Evolutionary conservation across 2,113 vertebrate genomes (phyloP).

Genomic region (Peromyscus polionotus): DNA sequence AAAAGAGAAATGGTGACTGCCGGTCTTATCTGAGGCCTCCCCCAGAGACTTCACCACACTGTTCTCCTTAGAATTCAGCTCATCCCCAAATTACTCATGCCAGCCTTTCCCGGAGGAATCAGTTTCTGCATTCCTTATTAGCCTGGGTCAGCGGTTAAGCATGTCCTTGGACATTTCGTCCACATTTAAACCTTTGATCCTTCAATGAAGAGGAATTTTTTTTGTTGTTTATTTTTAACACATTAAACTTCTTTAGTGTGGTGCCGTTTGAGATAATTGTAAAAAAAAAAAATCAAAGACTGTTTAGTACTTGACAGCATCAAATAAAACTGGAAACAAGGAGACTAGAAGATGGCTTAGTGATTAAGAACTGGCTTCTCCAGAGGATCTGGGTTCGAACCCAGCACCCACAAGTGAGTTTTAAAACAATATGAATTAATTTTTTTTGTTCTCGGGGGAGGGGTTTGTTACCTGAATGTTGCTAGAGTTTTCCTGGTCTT

Average conservation of each 20-base stretch:
- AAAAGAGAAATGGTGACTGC: neutral
- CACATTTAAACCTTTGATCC: neutral
- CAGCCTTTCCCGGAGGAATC: neutral
- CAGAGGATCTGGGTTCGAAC: neutral
- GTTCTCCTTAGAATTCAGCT: neutral
- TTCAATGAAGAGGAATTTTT: constrained; percentile 75
- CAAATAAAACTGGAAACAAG: constrained; percentile 86
- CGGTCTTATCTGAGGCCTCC: neutral
- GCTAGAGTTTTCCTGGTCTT: no score
- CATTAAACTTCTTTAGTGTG: constrained; percentile 85
- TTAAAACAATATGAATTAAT: neutral
- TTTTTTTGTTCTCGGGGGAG: neutral
- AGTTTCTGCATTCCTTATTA: neutral
- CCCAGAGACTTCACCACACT: no score
- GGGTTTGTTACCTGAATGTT: neutral
- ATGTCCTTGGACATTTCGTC: neutral
- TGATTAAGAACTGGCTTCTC: neutral
- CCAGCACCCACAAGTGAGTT: neutral
- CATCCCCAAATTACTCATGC: neutral
- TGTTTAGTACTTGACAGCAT: constrained; percentile 87
- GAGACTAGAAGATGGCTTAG: neutral
- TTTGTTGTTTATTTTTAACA: constrained; percentile 71
- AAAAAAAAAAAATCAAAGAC: constrained; percentile 85
- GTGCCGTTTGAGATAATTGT: constrained; percentile 85
- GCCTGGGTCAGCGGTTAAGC: neutral